Evolutionary conservation across 2,888 invertebrate genomes (phyloP), one percentile per base, ranked within the genome.

Genomic region (Iselma pallidipennis): DNA sequence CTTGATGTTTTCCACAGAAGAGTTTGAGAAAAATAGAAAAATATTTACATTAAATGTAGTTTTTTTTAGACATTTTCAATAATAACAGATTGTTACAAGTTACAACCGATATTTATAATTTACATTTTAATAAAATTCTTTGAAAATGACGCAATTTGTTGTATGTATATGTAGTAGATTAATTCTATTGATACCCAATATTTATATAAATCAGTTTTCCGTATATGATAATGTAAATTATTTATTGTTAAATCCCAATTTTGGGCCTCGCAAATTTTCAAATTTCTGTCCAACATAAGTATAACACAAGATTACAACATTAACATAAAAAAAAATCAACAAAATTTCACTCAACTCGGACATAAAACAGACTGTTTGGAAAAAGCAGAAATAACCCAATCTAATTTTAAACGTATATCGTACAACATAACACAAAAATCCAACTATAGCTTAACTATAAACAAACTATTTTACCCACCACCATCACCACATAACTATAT

Each of bases 321-420:
- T n/a, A n/a, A n/a, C n/a, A n/a, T n/a, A n/a, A n/a, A n/a, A n/a
- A n/a, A 23, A 23, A 45, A 45, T 45, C 23, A 45, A 45, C 19
- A 21, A 45, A 45, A 45, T 45, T 45, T 23, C 23, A 45, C 45
- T 45, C 45, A 45, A 45, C 45, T 23, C 45, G 42, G 31, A 57
- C 55, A 26, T 62, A 31, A 58, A 62, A 58, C 58, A 62, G 58
- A 58, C 26, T 55, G 42, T 57, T 61, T 56, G 50, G 45, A 45
- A 21, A 45, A 21, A n/a, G 9, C 45, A 45, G 10, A 45, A 45
- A 45, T 45, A 45, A 45, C 45, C 7, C 6, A 45, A 45, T 12
- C 21, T 23, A 45, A 23, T 45, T 42, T 45, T 45, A 45, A 45
- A 45, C 9, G 16, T 7, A 37, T 16, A 37, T 37, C n/a, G 23